Percentiles rank a stretch among this genome's conserved stretches.
These are phyloP conservation scores for Nomia melanderi DNA, from an alignment of 1,140 invertebrate genomes.

Conservation along the genomic window DNA sequence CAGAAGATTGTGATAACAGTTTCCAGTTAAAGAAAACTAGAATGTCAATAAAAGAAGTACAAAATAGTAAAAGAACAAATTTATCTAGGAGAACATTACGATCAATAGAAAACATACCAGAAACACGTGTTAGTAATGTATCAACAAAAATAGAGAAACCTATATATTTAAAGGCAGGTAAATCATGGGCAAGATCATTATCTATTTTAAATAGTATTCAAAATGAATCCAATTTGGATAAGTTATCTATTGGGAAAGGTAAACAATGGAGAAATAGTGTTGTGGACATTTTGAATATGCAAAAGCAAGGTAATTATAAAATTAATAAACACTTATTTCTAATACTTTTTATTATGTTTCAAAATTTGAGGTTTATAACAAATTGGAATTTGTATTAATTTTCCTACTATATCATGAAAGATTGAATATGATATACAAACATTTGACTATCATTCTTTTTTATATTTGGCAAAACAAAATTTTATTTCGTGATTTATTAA, in stretches of 20 bases:
- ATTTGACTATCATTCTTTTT: constrained; percentile 36
- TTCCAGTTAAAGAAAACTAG: background rate
- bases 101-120: background rate
- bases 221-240: constrained; percentile 62
- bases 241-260: constrained; percentile 68
- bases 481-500: constrained; percentile 34
- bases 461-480: constrained; percentile 38
- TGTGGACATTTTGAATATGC: constrained; percentile 70
- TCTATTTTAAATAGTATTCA: constrained; percentile 74
- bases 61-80: background rate
- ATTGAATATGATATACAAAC: constrained; percentile 25
- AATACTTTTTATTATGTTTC: constrained; percentile 1
- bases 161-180: constrained; percentile 75
- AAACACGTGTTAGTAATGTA: background rate
- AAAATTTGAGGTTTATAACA: background rate
- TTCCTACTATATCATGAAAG: background rate
- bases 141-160: constrained; percentile 28
- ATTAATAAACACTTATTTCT: constrained; percentile 10
- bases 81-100: background rate
- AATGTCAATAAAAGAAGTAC: background rate
- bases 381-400: background rate
- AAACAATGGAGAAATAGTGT: constrained; percentile 75
- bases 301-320: constrained; percentile 68
- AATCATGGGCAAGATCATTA: constrained; percentile 77
- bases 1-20: constrained; percentile 24